phyloP scores from a whole-genome alignment of 2,888 invertebrate genomes.

The Gasteruption jaculator region DNA sequence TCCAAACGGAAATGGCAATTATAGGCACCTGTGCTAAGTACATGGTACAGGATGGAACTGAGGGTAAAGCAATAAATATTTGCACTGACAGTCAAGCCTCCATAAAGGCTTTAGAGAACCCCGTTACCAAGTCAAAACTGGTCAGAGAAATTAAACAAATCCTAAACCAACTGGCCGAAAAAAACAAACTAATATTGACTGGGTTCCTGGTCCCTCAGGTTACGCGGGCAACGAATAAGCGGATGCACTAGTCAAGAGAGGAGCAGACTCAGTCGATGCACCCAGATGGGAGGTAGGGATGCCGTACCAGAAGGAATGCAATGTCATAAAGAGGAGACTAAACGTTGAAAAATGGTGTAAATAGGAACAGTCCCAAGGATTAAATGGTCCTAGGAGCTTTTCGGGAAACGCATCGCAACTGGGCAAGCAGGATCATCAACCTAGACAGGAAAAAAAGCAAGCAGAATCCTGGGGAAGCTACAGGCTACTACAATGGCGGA shows the following conservation, averaged over 20 bases:
- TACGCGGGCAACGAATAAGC: too few relatives aligned
- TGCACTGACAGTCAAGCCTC: background rate
- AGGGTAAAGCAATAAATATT: background rate
- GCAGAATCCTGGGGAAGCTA: too few relatives aligned
- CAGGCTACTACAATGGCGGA: too few relatives aligned
- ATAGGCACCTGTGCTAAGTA: slow-evolving; percentile 1
- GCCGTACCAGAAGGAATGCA: background rate
- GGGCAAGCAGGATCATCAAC: too few relatives aligned
- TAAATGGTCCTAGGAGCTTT: too few relatives aligned
- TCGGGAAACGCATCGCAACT: too few relatives aligned
- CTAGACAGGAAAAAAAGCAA: too few relatives aligned
- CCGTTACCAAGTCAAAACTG: background rate
- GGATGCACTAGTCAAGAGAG: background rate
- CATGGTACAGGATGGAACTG: background rate
- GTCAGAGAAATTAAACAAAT: slow-evolving; percentile 1
- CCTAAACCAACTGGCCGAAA: background rate
- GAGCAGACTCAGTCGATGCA: background rate
- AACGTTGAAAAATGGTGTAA: too few relatives aligned
- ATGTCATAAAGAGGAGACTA: background rate
- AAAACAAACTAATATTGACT: too few relatives aligned
- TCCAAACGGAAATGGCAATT: too few relatives aligned
- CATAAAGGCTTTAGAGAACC: slow-evolving; percentile 1
- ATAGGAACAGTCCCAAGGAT: too few relatives aligned
- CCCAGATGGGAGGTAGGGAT: slow-evolving; percentile 1
- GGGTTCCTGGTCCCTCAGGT: too few relatives aligned